A percentile compares a stretch with the other conserved stretches of the same genome.
phyloP scores from a whole-genome alignment of 2,797 vertebrate species.

The Syngnathus rostellatus region DNA sequence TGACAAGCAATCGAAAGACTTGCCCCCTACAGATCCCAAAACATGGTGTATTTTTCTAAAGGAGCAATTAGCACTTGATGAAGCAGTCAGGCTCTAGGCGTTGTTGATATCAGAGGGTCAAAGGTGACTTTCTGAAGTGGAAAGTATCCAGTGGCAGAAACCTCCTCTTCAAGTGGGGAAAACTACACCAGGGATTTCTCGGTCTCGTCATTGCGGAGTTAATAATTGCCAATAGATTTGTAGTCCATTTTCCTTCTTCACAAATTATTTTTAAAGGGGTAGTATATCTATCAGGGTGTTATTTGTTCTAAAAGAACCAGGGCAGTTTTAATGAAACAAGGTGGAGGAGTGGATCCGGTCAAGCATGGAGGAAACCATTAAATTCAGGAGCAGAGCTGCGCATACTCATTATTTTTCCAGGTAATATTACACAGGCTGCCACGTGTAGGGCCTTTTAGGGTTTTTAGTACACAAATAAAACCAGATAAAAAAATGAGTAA shows the following conservation, averaged over 20 bases:
- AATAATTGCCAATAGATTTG: not conserved
- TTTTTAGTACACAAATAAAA: not conserved
- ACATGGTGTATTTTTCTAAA: slow-evolving; percentile 30
- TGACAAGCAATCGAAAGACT: slow-evolving; percentile 21
- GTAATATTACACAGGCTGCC: not conserved
- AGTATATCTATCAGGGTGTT: not conserved
- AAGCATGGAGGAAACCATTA: slow-evolving; percentile 7
- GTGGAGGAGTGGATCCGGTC: not conserved
- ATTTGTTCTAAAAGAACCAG: not conserved
- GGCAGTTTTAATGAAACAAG: slow-evolving; percentile 4
- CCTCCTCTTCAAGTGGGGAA: slow-evolving; percentile 35
- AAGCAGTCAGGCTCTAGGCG: slow-evolving; percentile 31
- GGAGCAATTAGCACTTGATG: slow-evolving; percentile 52
- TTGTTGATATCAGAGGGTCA: slow-evolving; percentile 51
- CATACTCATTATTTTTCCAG: slow-evolving; percentile 4
- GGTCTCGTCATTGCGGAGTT: not conserved
- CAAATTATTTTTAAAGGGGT: not conserved
- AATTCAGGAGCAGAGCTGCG: slow-evolving; percentile 3
- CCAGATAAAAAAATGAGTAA: not conserved
- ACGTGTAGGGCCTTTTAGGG: not conserved
- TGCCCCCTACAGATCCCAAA: slow-evolving; percentile 27
- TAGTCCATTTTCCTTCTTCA: not conserved
- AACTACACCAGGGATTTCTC: slow-evolving; percentile 29
- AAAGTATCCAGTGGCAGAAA: slow-evolving; percentile 38
- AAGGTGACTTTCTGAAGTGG: slow-evolving; percentile 51